Conservation (phyloP, 2,888 invertebrate species). For the Monopis laevigella region DNA sequence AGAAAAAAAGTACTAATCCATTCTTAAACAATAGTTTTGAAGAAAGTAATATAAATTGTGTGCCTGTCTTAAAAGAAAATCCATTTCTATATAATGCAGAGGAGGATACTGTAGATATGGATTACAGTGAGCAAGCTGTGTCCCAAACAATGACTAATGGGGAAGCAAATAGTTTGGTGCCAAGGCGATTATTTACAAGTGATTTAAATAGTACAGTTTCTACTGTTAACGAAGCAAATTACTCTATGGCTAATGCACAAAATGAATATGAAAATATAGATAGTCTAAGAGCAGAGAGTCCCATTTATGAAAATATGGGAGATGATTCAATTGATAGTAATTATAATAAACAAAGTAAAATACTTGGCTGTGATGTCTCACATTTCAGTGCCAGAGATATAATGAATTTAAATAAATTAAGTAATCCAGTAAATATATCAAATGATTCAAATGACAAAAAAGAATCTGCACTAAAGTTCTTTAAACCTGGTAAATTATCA, state of each 20-base stretch:
- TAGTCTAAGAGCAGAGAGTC: slow-evolving; percentile 42
- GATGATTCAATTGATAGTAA: slow-evolving; percentile 28
- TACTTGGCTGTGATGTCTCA: slow-evolving; percentile 55
- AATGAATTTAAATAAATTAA: slow-evolving; percentile 45
- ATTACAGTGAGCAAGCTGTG: slow-evolving; percentile 34
- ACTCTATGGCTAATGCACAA: slow-evolving; percentile 19
- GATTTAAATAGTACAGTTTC: slow-evolving; percentile 56
- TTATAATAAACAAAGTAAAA: slow-evolving; percentile 56
- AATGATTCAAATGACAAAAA: slow-evolving; percentile 49
- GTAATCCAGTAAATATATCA: slow-evolving; percentile 30
- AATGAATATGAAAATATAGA: slow-evolving; percentile 54
- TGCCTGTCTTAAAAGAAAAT: slow-evolving; percentile 25
- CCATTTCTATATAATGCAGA: slow-evolving; percentile 36
- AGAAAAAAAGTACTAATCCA: slow-evolving; percentile 49
- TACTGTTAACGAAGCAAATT: slow-evolving; percentile 42
- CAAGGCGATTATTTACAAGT: slow-evolving; percentile 42
- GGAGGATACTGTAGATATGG: slow-evolving; percentile 30
- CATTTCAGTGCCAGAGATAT: slow-evolving; percentile 52
- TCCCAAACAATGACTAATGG: slow-evolving; percentile 17
- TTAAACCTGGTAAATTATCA: slow-evolving; percentile 48
- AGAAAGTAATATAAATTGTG: slow-evolving; percentile 15
- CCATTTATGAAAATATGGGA: slow-evolving; percentile 47
- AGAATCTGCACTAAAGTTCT: slow-evolving; percentile 37
- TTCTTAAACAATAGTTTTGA: slow-evolving; percentile 44
- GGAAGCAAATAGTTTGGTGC: slow-evolving; percentile 29